These are phyloP conservation scores for Blennius ocellaris DNA, from an alignment of 2,113 vertebrate genomes.

Conservation along the genomic window DNA sequence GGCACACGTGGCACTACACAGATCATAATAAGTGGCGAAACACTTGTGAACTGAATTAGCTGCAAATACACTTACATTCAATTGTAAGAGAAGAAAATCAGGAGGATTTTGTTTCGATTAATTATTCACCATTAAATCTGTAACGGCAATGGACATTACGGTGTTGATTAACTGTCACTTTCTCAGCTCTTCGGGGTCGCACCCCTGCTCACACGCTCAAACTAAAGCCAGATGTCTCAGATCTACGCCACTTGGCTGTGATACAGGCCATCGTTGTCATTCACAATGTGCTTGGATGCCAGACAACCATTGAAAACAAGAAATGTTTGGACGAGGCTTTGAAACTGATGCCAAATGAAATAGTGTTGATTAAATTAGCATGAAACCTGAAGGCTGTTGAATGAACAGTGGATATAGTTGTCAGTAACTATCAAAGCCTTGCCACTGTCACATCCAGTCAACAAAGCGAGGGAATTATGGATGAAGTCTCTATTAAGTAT, in stretches of 20 bases:
- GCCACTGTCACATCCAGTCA: background rate
- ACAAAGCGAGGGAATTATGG: too few species aligned
- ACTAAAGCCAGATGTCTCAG: background rate
- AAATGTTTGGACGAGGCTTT: slow-evolving; percentile 24
- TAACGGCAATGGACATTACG: background rate
- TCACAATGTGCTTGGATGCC: slow-evolving; percentile 9
- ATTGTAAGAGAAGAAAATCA: too few species aligned
- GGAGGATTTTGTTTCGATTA: too few species aligned
- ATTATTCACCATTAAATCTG: background rate
- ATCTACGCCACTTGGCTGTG: slow-evolving; percentile 19
- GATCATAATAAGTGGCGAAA: background rate
- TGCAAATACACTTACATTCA: too few species aligned
- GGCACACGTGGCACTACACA: background rate
- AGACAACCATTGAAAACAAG: slow-evolving; percentile 12
- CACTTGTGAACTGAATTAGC: background rate
- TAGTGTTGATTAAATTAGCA: slow-evolving; percentile 45
- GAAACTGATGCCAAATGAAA: background rate
- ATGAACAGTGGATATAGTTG: background rate
- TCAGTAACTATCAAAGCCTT: background rate
- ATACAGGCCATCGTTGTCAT: slow-evolving; percentile 6
- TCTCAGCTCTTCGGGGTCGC: slow-evolving; percentile 7
- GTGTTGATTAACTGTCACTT: slow-evolving; percentile 4
- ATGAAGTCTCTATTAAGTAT: too few species aligned
- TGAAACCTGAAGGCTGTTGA: slow-evolving; percentile 19
- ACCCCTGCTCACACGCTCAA: background rate